Percentiles rank a stretch among this genome's conserved stretches.
Conservation (phyloP, 2,113 vertebrate species). For the Accipiter virgatus region DNA sequence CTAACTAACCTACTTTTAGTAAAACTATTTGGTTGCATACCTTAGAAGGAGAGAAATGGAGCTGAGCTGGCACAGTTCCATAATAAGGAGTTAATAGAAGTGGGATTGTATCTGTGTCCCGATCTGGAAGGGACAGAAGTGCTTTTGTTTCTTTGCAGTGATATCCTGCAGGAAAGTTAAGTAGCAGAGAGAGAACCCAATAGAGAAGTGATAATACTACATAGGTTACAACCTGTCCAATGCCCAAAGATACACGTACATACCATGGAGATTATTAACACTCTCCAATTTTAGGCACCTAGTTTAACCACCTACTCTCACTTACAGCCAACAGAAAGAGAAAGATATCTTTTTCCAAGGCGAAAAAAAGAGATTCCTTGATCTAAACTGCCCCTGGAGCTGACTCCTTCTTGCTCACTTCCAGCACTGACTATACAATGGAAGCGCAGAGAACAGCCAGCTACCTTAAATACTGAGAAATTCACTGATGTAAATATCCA, state of each 20-base stretch:
- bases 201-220: not conserved
- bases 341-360: not conserved
- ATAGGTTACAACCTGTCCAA: not conserved
- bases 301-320: not conserved
- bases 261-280: not conserved
- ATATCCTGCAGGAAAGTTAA: not conserved
- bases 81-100: not conserved
- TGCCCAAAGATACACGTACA: not conserved
- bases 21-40: not conserved
- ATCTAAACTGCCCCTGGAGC: not conserved
- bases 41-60: not conserved
- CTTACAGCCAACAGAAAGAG: not conserved
- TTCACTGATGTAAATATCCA: not conserved
- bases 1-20: not conserved
- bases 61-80: conserved; percentile 9
- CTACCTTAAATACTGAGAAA: not conserved
- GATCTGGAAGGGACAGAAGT: not conserved
- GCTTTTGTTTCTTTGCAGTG: not conserved
- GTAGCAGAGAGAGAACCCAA: not conserved
- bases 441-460: not conserved
- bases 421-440: not conserved
- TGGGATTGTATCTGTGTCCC: not conserved
- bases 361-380: not conserved
- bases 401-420: not conserved
- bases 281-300: not conserved